phyloP scores from a whole-genome alignment of 92 coral and sea anemone species.

The Umimayanthus kanabou region DNA sequence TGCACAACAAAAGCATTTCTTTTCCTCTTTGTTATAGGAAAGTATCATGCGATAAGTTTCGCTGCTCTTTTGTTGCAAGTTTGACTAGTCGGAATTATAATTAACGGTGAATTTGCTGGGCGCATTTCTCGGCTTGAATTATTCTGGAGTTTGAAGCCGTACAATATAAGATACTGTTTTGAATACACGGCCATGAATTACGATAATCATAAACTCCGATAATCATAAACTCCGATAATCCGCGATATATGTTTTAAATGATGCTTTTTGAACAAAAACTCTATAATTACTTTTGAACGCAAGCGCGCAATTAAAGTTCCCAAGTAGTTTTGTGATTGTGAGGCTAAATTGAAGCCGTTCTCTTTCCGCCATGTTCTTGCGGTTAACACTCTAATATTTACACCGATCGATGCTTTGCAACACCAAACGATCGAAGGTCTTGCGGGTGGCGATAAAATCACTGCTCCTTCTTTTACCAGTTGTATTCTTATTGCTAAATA shows the following conservation, averaged over 20 bases:
- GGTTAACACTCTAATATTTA: slow-evolving; percentile 27
- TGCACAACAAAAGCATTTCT: slow-evolving; percentile 31
- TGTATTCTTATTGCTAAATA: slow-evolving; percentile 17
- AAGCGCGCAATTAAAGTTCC: too few species aligned
- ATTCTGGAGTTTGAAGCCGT: neutral
- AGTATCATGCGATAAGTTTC: slow-evolving; percentile 25
- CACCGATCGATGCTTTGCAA: neutral
- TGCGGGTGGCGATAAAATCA: slow-evolving; percentile 50
- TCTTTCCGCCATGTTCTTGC: slow-evolving; percentile 10
- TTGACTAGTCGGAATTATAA: neutral
- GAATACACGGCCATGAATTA: neutral
- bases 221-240: neutral
- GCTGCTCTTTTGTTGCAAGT: slow-evolving; percentile 23
- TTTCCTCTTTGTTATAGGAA: slow-evolving; percentile 5
- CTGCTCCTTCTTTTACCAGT: slow-evolving; percentile 32
- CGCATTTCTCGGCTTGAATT: neutral
- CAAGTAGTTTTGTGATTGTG: neutral
- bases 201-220: neutral
- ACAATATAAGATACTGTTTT: slow-evolving; percentile 1
- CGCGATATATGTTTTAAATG: too few species aligned
- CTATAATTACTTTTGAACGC: neutral
- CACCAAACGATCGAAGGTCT: slow-evolving; percentile 50
- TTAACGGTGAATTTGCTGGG: neutral
- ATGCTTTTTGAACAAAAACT: neutral
- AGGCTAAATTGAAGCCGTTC: neutral